These are phyloP conservation scores for Sinotaia quadrata DNA, from an alignment of 2,888 invertebrate genomes.

Conservation along the genomic window DNA sequence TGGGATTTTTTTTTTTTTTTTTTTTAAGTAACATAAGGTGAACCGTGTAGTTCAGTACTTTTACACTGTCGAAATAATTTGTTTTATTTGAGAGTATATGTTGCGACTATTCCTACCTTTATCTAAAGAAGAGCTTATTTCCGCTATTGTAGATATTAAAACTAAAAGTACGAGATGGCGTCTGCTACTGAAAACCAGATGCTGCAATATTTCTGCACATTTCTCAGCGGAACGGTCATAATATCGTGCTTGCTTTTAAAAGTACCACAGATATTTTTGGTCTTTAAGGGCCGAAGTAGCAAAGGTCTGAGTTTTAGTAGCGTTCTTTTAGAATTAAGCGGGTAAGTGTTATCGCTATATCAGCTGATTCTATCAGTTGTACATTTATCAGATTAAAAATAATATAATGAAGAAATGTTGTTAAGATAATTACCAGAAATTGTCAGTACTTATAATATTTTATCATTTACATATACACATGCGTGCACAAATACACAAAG, in stretches of 20 bases:
- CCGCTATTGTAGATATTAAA: neutral
- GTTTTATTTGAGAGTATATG: too few relatives aligned
- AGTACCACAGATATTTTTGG: conserved; percentile 52
- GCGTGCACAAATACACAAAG: neutral
- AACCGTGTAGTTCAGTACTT: too few relatives aligned
- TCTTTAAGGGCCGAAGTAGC: conserved; percentile 46
- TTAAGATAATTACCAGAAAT: neutral
- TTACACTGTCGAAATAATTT: too few relatives aligned
- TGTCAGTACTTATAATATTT: neutral
- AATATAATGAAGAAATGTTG: too few relatives aligned
- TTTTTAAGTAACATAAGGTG: too few relatives aligned
- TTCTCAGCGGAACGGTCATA: conserved; percentile 50
- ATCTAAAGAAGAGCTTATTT: neutral
- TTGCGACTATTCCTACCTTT: too few relatives aligned
- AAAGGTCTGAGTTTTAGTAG: conserved; percentile 54
- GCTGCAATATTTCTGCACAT: conserved; percentile 38
- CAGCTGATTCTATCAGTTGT: too few relatives aligned
- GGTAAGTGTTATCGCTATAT: conserved; percentile 44
- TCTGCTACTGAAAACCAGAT: conserved; percentile 27
- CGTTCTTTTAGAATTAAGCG: conserved; percentile 52
- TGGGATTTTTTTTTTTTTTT: too few relatives aligned
- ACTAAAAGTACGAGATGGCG: conserved; percentile 18
- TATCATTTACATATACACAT: neutral
- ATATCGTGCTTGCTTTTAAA: conserved; percentile 49
- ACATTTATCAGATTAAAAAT: too few relatives aligned